Conservation (phyloP, 1,140 invertebrate genomes). For the Camponotus vicinus region DNA sequence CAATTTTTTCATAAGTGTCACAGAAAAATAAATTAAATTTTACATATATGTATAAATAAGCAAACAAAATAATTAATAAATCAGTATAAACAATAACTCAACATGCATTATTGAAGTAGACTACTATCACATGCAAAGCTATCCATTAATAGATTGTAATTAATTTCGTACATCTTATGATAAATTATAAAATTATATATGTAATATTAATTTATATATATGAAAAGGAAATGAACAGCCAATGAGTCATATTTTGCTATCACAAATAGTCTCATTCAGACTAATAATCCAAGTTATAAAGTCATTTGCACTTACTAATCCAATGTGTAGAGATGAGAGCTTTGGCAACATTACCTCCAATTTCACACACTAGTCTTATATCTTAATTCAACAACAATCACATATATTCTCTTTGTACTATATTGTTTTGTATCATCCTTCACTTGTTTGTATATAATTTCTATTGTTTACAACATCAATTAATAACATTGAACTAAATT, state of each 20-base stretch:
- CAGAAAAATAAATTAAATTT: background rate
- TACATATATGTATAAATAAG: background rate
- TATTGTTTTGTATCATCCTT: background rate
- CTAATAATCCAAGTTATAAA: background rate
- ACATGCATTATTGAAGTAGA: background rate
- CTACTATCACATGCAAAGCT: too few relatives aligned
- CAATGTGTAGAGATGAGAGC: background rate
- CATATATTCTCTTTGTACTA: background rate
- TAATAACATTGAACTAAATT: background rate
- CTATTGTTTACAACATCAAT: background rate
- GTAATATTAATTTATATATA: background rate
- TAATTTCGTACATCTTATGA: too few relatives aligned
- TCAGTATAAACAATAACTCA: background rate
- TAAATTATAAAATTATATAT: too few relatives aligned
- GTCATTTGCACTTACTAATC: too few relatives aligned
- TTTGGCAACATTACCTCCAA: background rate
- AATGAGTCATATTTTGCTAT: background rate
- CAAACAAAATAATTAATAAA: background rate
- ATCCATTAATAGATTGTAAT: too few relatives aligned
- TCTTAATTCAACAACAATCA: background rate
- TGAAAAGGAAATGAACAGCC: background rate
- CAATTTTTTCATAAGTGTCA: background rate
- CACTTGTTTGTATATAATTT: background rate
- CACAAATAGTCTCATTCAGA: background rate
- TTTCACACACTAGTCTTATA: background rate